Evolutionary conservation across 2,888 invertebrate genomes (phyloP).

Genomic region (Petrolisthes manimaculis): DNA sequence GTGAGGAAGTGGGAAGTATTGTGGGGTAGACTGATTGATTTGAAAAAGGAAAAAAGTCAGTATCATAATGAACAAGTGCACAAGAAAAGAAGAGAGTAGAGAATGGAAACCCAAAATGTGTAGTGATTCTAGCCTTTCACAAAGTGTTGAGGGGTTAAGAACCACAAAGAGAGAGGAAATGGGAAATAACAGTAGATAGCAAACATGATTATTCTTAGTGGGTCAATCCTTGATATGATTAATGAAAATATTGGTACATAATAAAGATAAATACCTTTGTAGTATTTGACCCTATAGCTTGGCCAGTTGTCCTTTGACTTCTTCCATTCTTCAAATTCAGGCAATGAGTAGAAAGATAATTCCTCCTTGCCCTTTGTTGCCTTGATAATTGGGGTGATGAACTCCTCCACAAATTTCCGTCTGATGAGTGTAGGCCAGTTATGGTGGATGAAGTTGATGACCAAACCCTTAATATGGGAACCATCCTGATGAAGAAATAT

Average conservation of each 20-base stretch:
- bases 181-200: background rate
- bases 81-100: background rate
- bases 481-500: conserved; percentile 78
- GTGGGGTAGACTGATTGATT: background rate
- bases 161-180: background rate
- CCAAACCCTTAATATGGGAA: conserved; percentile 97
- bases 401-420: conserved; percentile 94
- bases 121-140: background rate
- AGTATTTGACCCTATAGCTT: conserved; percentile 96
- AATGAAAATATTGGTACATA: background rate
- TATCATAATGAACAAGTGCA: background rate
- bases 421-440: conserved; percentile 96
- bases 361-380: conserved; percentile 85
- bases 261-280: conserved; percentile 83
- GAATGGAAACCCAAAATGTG: background rate
- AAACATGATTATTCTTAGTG: background rate
- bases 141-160: background rate
- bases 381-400: conserved; percentile 98
- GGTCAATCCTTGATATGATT: background rate
- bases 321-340: conserved; percentile 99
- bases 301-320: conserved; percentile 87
- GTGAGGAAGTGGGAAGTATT: too few species aligned
- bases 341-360: conserved; percentile 92
- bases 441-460: conserved; percentile 98
- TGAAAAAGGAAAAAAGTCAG: background rate